A percentile compares a stretch with the other conserved stretches of the same genome.
Conservation (phyloP, 1,140 invertebrate species). For the Drosophila ananassae region DNA sequence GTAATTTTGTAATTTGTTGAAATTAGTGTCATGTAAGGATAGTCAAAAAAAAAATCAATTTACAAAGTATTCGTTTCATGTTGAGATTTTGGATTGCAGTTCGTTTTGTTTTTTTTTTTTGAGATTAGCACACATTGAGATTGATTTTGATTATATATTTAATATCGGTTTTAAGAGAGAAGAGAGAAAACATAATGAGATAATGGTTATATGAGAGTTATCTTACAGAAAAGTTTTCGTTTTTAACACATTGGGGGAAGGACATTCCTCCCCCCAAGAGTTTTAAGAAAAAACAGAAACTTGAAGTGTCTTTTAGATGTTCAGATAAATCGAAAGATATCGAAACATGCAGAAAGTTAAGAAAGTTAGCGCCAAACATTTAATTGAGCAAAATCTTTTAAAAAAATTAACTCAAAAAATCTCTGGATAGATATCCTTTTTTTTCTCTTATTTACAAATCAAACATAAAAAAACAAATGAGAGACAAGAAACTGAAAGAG, state of each 20-base stretch:
- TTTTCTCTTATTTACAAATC: constrained; percentile 40
- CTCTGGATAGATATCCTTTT: constrained; percentile 18
- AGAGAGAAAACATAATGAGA: constrained; percentile 80
- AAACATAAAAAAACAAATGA: constrained; percentile 59
- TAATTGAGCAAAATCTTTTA: constrained; percentile 41
- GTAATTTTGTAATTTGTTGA: not conserved
- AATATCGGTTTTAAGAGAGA: constrained; percentile 61
- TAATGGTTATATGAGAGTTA: constrained; percentile 77
- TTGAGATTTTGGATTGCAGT: constrained; percentile 49
- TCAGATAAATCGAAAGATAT: constrained; percentile 55
- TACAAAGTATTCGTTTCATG: constrained; percentile 71
- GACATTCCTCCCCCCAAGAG: not conserved
- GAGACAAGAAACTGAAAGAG: constrained; percentile 18
- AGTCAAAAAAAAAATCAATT: constrained; percentile 69
- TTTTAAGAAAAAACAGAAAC: constrained; percentile 10
- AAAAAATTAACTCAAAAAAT: constrained; percentile 10
- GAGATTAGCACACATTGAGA: constrained; percentile 78
- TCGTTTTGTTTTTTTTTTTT: constrained; percentile 39
- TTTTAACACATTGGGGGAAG: constrained; percentile 3
- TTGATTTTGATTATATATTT: constrained; percentile 54
- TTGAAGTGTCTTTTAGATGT: constrained; percentile 40
- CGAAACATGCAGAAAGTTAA: constrained; percentile 70
- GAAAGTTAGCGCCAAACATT: constrained; percentile 58
- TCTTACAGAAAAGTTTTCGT: constrained; percentile 60
- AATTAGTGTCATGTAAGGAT: constrained; percentile 66